Percentiles rank a stretch among this genome's conserved stretches.
Evolutionary conservation across 1,140 invertebrate species (phyloP).

Genomic region (Pseudachorutes palmiensis): DNA sequence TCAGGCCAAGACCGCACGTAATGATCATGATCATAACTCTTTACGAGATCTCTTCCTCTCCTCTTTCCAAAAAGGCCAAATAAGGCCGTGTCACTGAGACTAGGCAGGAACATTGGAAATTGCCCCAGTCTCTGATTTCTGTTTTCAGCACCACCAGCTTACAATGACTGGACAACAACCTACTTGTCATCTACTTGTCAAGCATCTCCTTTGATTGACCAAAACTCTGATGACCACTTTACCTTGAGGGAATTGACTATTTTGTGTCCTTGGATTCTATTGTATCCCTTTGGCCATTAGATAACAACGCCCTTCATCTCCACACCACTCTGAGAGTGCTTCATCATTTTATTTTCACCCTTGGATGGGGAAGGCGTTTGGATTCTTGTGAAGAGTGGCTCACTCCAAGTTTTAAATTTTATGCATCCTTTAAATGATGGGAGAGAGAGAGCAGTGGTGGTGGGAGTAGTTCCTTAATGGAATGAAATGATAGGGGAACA

Average conservation of each 20-base stretch:
- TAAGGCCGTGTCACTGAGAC: background rate
- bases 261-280: background rate
- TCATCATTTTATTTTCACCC: background rate
- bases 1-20: background rate
- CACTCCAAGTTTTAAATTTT: background rate
- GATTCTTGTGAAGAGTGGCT: background rate
- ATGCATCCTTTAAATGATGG: background rate
- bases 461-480: slow-evolving; percentile 1
- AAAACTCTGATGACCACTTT: slow-evolving; percentile 3
- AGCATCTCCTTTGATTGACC: no score
- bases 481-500: background rate
- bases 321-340: background rate
- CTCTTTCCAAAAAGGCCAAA: slow-evolving; percentile 1
- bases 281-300: background rate
- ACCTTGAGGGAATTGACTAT: background rate
- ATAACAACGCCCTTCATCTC: background rate
- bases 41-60: background rate
- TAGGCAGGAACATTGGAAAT: background rate
- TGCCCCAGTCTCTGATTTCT: no score
- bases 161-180: no score
- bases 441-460: no score
- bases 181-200: no score
- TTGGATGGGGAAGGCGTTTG: background rate
- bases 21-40: slow-evolving; percentile 6
- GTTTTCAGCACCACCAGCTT: no score